phyloP scores from a whole-genome alignment of 2,797 vertebrate species.

The Buphagus erythrorhynchus region DNA sequence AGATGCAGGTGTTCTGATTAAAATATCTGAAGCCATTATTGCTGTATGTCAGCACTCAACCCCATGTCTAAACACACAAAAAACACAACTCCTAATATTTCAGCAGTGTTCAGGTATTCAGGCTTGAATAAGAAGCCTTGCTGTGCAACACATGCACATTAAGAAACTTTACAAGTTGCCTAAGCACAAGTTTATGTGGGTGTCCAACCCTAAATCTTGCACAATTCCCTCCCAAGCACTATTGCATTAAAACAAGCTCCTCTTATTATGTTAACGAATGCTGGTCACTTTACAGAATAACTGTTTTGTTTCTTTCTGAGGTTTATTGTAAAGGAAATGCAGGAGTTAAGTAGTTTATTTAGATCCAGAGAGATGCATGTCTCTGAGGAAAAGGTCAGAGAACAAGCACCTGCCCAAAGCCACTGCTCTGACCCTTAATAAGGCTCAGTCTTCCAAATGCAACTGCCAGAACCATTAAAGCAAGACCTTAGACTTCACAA shows the following conservation, averaged over 20 bases:
- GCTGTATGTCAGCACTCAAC: not conserved
- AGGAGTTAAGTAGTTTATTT: not conserved
- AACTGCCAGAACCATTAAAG: not conserved
- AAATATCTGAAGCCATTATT: not conserved
- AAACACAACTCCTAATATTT: not conserved
- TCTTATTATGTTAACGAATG: not conserved
- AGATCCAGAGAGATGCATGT: not conserved
- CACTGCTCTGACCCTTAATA: not conserved
- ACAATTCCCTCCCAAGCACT: not conserved
- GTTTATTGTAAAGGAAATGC: not conserved
- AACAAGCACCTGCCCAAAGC: not conserved
- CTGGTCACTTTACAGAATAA: not conserved
- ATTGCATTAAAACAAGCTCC: not conserved
- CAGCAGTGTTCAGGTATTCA: not conserved
- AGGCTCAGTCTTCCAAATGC: not conserved
- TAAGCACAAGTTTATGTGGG: not conserved
- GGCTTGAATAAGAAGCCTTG: not conserved
- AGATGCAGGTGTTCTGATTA: not conserved
- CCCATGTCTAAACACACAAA: not conserved
- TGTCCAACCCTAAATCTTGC: not conserved
- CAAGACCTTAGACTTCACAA: not conserved
- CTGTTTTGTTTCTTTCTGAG: not conserved
- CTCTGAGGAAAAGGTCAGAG: not conserved
- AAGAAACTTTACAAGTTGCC: not conserved
- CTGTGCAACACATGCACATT: not conserved